Evolutionary conservation across 2,113 vertebrate species (phyloP), one percentile per base, ranked within the genome.

Genomic region (Gopherus evgoodei): DNA sequence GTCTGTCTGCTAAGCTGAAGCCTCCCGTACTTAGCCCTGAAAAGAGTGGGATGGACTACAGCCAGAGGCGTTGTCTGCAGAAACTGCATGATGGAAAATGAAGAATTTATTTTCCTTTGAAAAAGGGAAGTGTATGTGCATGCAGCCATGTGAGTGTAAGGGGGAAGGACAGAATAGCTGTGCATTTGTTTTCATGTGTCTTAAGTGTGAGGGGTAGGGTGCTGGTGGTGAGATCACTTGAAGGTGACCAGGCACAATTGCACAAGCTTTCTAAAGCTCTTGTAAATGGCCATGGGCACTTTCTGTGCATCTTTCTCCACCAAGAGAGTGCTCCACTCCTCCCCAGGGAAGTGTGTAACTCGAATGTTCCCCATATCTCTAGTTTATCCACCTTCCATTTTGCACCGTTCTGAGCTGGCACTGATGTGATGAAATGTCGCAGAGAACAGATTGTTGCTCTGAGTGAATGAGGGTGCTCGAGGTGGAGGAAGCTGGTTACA

Each of bases 381-480:
- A 14, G 24, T 44, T 59, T 44, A 76, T 76, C 72, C 72, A 76
- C 42, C 42, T 76, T 27, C 72, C 22, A 8, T 47, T 44, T 44
- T 27, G 8, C 65, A 69, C 35, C 19, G 4, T 21, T 17, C 72
- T 42, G 42, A 44, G 72, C 72, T 76, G 42, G 72, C 25, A 12
- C 12, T 7, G 72, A 76, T 42, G 44, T 2, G 24, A 35, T 86
- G 56, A 47, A 2, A 84, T 56, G 38, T 78, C 79, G 87, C 81
- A 84, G 83, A 83, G 89, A 86, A 79, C 35, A 87, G 87, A 84
- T 95, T 44, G 11, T 76, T 76, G 89, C 49, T 80, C 79, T 38
- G 85, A 80, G 59, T 31, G 57, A 86, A 72, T 22, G 17, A 94
- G 29, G 52, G 54, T 56, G 14, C 42, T 31, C 86, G 81, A 69